Evolutionary conservation across 2,113 vertebrate genomes (phyloP), one percentile per base, ranked within the genome.

Genomic region (Plestiodon gilberti): DNA sequence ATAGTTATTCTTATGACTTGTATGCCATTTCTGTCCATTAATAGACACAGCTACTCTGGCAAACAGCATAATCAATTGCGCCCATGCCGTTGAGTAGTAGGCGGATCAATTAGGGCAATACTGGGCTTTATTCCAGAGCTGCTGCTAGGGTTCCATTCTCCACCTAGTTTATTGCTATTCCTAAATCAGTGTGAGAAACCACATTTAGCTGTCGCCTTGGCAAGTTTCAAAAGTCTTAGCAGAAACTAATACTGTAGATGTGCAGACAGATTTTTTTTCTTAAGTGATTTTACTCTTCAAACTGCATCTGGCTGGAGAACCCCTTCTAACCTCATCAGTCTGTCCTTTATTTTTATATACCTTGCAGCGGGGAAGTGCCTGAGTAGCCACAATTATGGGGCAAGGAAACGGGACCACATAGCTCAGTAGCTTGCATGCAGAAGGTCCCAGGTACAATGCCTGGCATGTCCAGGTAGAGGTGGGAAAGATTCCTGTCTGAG

Each of bases 61-160:
- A 87, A 86, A 87, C 83, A 40, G 86, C 73, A 33, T 90, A 75
- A 43, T 91, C 7, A 0, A 62, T 89, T 82, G 61, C 43, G 15
- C 57, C 22, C 82, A 61, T 90, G 69, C 52, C 48, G 1, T 17
- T 38, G 82, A 84, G 86, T 84, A 84, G 86, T 84, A 89, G 87
- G 69, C 79, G 85, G 83, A 69, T 88, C 82, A 78, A 1, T 88
- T 90, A 87, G 82, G 23, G 1, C 55, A 59, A 17, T 69, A 67
- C 55, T 75, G 57, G 92, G 48, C 86, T 52, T 35, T 67, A 57
- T 77, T 78, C n/a, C 33, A 81, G 52, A 6, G 15, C 67, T 64
- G 67, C 11, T 59, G 20, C 18, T 28, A 52, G 18, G 48, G 52
- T 6, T 38, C 40, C 35, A 52, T 81, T 83, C 10, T 38, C 7